Base-by-base conservation (phyloP, 1,140 invertebrate genomes). In the Drosophila arawakana region DNA sequence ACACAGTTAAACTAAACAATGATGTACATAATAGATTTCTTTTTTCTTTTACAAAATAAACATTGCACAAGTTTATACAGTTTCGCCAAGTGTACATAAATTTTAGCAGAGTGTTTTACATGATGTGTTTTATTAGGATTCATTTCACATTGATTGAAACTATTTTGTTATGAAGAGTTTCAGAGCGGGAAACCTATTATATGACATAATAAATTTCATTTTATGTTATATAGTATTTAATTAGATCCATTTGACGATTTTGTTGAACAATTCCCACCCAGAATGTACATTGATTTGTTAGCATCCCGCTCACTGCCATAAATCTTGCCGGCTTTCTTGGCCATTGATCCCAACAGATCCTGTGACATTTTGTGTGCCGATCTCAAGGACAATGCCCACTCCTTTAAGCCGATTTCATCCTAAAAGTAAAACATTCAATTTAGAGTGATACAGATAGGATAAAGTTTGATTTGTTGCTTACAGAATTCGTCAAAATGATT, bases 321-420 rank as follows among this genome's bases (percentile, higher is more conserved):
- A 76, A 99, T 99, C 93, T 98, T 98, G 50, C 97, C 97, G 43
- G 98, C 98, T 93, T 99, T 99, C 86, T 96, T 96, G n/a, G 97
- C 97, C 97, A 99, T 98, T 37, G 96, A 97, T 13, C 96, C 96
- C 3, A 99, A 94, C 72, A 99, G 94, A 92, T 99, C 98, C 92
- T 97, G 95, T 0, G 97, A 98, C 88, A 96, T 95, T 93, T 98
- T 98, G 93, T 98, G 97, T 15, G 98, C 97, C 3, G 96, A 96
- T 73, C 97, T 95, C 52, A 99, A 93, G 7, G 97, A 98, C 37
- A 96, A 94, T 18, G 97, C 95, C 98, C 98, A 99, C 93, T 99
- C 98, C 90, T 98, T 98, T 72, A 99, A 94, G 54, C 97, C 97
- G 85, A 98, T 98, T 94, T 98, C 97, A 92, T 98, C 97, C 97